Conservation (phyloP, 2,888 invertebrate genomes). For the Eristalinus sepulchralis region DNA sequence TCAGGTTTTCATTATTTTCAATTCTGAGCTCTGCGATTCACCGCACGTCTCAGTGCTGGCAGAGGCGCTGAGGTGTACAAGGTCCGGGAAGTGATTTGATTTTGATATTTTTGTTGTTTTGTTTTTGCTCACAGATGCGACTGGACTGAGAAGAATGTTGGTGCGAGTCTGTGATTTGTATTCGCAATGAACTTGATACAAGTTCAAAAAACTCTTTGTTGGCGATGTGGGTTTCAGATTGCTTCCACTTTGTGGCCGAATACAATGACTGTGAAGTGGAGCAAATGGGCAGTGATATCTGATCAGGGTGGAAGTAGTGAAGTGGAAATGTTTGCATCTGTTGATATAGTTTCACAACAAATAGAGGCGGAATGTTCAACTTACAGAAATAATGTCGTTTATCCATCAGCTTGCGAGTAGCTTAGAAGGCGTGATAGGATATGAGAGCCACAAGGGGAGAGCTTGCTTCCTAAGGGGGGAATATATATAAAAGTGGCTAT, state of each 20-base stretch:
- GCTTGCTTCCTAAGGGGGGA: too few species aligned
- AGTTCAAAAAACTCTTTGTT: background rate
- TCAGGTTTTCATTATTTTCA: background rate
- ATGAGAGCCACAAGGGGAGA: too few species aligned
- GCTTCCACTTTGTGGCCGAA: background rate
- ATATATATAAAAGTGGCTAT: too few species aligned
- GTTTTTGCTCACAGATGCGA: background rate
- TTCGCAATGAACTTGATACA: background rate
- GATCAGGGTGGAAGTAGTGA: background rate
- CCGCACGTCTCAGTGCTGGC: background rate
- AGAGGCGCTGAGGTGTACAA: background rate
- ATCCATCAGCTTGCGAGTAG: too few species aligned
- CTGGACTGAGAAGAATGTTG: background rate
- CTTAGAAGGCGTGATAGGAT: too few species aligned
- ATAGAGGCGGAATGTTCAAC: too few species aligned
- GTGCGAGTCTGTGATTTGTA: background rate
- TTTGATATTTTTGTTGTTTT: background rate
- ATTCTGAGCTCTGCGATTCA: background rate
- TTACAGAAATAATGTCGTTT: too few species aligned
- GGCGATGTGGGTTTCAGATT: background rate
- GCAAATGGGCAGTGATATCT: background rate
- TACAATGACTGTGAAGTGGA: background rate
- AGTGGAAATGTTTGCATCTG: background rate
- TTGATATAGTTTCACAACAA: too few species aligned
- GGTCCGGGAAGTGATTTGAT: background rate